These are phyloP conservation scores for Paracentrotus lividus DNA, from an alignment of 53 echinoderm and acorn worm genomes.

Conservation along the genomic window DNA sequence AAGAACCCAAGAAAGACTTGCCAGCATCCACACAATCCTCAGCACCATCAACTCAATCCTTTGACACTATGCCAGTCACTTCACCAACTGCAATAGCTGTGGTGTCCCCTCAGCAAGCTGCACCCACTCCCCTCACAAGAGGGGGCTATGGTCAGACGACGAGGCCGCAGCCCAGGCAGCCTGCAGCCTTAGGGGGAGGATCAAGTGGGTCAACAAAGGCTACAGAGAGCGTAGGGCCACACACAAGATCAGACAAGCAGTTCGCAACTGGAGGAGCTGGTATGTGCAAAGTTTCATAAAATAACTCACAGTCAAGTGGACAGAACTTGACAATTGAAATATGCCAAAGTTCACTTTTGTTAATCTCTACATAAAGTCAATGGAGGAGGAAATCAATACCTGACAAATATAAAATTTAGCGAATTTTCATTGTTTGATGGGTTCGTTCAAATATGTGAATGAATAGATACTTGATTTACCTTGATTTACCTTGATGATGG, in stretches of 20 bases:
- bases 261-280: constrained; percentile 36
- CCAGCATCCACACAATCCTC: background rate
- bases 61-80: constrained; percentile 26
- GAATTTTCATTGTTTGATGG: background rate
- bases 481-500: too few relatives aligned
- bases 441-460: too few relatives aligned
- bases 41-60: background rate
- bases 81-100: constrained; percentile 64
- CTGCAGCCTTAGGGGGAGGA: constrained; percentile 49
- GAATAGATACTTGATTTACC: too few relatives aligned
- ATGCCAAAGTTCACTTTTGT: too few relatives aligned
- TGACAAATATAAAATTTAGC: too few relatives aligned
- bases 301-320: too few relatives aligned
- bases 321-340: too few relatives aligned
- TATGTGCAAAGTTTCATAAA: too few relatives aligned
- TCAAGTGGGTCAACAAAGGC: background rate
- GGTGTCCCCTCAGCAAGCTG: constrained; percentile 62
- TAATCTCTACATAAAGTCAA: too few relatives aligned
- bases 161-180: constrained; percentile 68
- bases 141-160: constrained; percentile 68
- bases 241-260: constrained; percentile 60
- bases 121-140: constrained; percentile 49
- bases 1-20: constrained; percentile 52
- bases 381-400: too few relatives aligned
- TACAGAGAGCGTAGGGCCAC: constrained; percentile 24